phyloP scores from a whole-genome alignment of 1,140 invertebrate species.

The Ladona fulva region DNA sequence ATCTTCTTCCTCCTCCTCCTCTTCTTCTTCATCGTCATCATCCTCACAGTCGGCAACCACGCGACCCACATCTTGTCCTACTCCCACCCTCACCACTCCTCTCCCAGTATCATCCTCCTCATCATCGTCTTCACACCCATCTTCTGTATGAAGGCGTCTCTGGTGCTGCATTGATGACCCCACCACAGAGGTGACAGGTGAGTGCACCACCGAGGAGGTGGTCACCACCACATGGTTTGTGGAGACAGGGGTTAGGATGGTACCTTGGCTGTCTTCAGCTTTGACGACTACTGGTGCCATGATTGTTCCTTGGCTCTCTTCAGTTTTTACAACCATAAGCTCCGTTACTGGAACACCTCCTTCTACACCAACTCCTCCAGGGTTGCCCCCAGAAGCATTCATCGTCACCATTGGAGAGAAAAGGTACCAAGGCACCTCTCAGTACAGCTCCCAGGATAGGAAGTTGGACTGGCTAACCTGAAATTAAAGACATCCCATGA shows the following conservation, averaged over 20 bases:
- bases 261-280: background rate
- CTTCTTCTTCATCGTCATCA: conserved; percentile 28
- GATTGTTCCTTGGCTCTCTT: background rate
- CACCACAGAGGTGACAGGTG: background rate
- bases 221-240: conserved; percentile 19
- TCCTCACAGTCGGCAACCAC: conserved; percentile 24
- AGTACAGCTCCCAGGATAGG: background rate
- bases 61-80: background rate
- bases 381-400: conserved; percentile 49
- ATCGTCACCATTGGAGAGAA: conserved; percentile 34
- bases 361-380: conserved; percentile 27
- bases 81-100: background rate
- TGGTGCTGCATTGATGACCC: background rate
- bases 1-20: conserved; percentile 50
- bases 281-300: background rate
- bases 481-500: too few species aligned
- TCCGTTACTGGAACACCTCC: background rate
- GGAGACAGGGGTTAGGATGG: conserved; percentile 16
- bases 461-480: background rate
- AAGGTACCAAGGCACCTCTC: conserved; percentile 6
- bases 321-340: background rate
- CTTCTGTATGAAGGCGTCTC: background rate
- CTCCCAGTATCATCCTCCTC: background rate
- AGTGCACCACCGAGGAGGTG: conserved; percentile 29
- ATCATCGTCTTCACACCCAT: background rate